Percentiles rank a stretch among this genome's conserved stretches.
phyloP scores from a whole-genome alignment of 2,797 vertebrate species.

The Aviceda leuphotes region DNA sequence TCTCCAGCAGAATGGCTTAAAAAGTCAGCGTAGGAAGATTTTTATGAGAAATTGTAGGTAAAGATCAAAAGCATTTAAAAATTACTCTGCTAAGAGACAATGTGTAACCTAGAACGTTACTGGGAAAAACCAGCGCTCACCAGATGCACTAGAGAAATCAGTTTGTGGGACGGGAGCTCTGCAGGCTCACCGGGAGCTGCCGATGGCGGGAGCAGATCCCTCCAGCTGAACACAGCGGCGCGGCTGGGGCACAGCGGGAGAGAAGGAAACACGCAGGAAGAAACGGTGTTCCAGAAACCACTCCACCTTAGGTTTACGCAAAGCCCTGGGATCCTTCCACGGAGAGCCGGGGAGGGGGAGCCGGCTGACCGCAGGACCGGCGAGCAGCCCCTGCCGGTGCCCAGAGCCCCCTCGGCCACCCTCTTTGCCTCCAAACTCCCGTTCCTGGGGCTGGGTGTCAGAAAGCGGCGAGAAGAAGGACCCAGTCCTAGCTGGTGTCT shows the following conservation, averaged over 20 bases:
- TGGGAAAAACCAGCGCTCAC: rapidly evolving
- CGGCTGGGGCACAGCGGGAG: rapidly evolving
- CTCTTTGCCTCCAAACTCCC: background rate
- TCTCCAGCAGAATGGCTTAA: background rate
- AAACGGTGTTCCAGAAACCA: background rate
- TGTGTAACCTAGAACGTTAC: rapidly evolving
- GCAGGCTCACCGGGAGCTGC: background rate
- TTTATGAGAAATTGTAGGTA: background rate
- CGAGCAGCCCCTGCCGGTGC: rapidly evolving
- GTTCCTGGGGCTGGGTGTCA: rapidly evolving
- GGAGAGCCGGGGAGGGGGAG: rapidly evolving
- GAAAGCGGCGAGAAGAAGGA: background rate
- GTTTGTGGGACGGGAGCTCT: rapidly evolving
- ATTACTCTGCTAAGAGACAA: background rate
- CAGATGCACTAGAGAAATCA: background rate
- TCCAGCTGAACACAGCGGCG: background rate
- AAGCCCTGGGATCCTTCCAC: background rate
- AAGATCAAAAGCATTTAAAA: background rate
- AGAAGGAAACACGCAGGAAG: background rate
- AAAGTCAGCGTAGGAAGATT: background rate
- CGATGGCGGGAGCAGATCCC: rapidly evolving
- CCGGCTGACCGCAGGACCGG: background rate
- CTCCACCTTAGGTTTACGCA: background rate
- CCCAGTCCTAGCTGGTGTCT: background rate
- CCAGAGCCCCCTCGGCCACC: background rate